Conservation (phyloP, 2,888 invertebrate genomes). For the Seira ritae region DNA sequence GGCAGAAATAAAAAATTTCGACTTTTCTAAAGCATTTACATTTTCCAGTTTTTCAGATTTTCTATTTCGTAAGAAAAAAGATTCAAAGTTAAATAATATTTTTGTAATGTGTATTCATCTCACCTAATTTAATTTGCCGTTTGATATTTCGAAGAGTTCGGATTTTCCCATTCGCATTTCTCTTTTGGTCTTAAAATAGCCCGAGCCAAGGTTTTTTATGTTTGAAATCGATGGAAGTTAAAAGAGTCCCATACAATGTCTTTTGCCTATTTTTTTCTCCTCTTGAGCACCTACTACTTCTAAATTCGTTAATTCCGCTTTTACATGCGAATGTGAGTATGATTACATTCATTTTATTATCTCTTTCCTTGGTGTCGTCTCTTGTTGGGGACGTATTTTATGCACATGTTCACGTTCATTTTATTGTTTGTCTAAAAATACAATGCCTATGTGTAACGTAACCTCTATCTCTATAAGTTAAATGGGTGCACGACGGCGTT, state of each 20-base stretch:
- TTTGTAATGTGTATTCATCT: not conserved
- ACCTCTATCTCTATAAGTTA: not conserved
- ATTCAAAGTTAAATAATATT: not conserved
- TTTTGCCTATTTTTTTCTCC: not conserved
- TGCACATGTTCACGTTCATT: slow-evolving; percentile 49
- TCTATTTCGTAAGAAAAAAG: not conserved
- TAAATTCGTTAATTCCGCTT: slow-evolving; percentile 56
- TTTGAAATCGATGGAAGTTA: not conserved
- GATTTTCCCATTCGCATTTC: slow-evolving; percentile 22
- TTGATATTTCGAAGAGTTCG: not conserved
- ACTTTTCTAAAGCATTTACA: not conserved
- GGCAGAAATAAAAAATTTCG: no score
- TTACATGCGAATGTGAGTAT: slow-evolving; percentile 28
- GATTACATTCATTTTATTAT: slow-evolving; percentile 44
- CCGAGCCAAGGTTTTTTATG: slow-evolving; percentile 30
- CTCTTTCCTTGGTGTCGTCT: not conserved
- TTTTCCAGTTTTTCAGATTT: not conserved
- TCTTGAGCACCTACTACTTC: not conserved
- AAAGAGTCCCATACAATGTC: not conserved
- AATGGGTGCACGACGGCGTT: not conserved
- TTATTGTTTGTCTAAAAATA: slow-evolving; percentile 45
- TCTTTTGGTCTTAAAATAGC: slow-evolving; percentile 64
- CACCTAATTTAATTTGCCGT: not conserved
- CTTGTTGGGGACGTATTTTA: slow-evolving; percentile 22
- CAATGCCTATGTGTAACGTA: not conserved